Conservation (phyloP, 2,797 vertebrate species). For the Scarus forsteni region DNA sequence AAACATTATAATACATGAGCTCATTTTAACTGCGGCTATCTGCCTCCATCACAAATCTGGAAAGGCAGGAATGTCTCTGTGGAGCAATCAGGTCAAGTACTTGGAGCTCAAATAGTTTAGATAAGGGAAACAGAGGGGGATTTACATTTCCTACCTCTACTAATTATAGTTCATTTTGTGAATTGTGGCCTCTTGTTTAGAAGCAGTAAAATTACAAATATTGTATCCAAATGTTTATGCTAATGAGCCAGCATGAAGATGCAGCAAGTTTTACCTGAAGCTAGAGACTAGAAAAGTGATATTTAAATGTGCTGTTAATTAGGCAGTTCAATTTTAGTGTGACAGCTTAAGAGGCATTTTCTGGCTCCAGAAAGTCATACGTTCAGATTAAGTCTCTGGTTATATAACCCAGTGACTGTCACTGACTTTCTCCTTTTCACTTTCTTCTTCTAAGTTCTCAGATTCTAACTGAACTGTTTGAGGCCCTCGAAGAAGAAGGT, state of each 20-base stretch:
- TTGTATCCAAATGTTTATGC: neutral
- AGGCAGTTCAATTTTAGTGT: slow-evolving; percentile 8
- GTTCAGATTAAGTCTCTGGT: neutral
- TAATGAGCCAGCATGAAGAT: neutral
- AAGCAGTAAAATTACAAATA: neutral
- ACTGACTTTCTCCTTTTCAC: neutral
- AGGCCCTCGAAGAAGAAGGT: slow-evolving; percentile 2
- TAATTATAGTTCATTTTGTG: neutral
- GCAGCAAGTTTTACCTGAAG: neutral
- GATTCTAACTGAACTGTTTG: neutral
- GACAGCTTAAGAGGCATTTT: slow-evolving; percentile 6
- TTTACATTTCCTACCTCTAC: neutral
- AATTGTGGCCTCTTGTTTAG: neutral
- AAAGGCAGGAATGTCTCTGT: neutral
- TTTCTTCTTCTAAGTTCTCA: neutral
- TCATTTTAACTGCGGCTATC: slow-evolving; percentile 9
- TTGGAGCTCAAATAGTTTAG: neutral
- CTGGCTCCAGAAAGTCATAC: slow-evolving; percentile 10
- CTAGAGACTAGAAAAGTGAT: neutral
- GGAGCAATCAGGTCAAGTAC: neutral
- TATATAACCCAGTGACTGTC: slow-evolving; percentile 2
- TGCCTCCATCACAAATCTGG: slow-evolving; percentile 18
- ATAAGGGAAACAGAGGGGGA: neutral
- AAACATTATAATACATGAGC: slow-evolving; percentile 17
- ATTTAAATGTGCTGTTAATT: slow-evolving; percentile 21